These are phyloP conservation scores for Spatulosminthurus flaviceps DNA, from an alignment of 2,888 invertebrate species.

Conservation along the genomic window DNA sequence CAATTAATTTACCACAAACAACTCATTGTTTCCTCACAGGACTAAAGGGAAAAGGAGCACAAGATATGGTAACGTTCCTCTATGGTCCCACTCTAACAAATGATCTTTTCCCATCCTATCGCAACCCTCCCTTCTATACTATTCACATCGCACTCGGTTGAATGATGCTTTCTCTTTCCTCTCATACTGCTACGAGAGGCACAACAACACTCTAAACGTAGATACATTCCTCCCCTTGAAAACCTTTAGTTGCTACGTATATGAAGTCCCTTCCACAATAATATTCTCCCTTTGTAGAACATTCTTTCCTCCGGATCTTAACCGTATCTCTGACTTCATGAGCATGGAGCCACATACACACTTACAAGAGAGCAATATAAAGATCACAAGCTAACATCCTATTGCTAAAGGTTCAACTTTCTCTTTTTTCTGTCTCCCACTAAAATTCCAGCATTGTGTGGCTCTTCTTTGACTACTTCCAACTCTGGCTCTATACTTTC, in stretches of 20 bases:
- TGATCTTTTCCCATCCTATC: not conserved
- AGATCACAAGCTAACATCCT: not conserved
- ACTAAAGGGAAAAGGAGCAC: not conserved
- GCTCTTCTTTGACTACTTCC: not conserved
- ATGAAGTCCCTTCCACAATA: too few relatives aligned
- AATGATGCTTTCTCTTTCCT: too few relatives aligned
- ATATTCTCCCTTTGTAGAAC: too few relatives aligned
- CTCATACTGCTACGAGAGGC: too few relatives aligned
- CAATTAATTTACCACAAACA: constrained; percentile 57
- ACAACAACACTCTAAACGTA: too few relatives aligned
- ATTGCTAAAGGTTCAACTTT: not conserved
- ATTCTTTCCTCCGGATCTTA: too few relatives aligned
- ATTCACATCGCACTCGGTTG: too few relatives aligned
- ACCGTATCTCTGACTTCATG: not conserved
- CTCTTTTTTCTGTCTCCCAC: not conserved
- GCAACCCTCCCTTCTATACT: not conserved
- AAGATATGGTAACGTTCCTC: not conserved
- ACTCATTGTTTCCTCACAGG: constrained; percentile 49
- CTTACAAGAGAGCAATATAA: not conserved
- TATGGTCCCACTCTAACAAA: not conserved
- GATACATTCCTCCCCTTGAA: too few relatives aligned
- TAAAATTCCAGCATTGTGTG: not conserved
- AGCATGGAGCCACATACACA: not conserved
- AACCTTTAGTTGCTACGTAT: too few relatives aligned
- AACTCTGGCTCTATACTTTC: not conserved